Percentiles rank a stretch among this genome's conserved stretches.
Conservation (phyloP, 1,140 invertebrate genomes). For the Hylaeus anthracinus region DNA sequence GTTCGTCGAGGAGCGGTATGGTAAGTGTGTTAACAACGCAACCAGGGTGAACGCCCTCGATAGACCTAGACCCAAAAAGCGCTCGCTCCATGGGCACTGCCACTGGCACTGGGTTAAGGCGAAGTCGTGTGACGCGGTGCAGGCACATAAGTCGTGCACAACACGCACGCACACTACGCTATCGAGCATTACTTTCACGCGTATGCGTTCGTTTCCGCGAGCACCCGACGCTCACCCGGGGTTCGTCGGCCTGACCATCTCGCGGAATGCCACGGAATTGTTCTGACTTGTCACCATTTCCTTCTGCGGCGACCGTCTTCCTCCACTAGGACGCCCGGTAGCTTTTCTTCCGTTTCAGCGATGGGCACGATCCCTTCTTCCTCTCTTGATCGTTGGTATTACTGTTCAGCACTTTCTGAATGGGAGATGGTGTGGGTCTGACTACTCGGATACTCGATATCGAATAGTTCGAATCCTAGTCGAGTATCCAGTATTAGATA, state of each 20-base stretch:
- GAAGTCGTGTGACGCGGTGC: constrained; percentile 63
- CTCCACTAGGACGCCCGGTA: background rate
- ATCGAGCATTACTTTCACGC: constrained; percentile 47
- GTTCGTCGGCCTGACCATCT: constrained; percentile 21
- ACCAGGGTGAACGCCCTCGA: constrained; percentile 73
- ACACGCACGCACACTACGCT: background rate
- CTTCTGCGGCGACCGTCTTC: constrained; percentile 9
- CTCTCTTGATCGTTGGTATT: too few relatives aligned
- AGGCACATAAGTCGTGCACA: constrained; percentile 38
- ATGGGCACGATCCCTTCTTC: background rate
- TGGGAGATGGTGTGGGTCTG: too few relatives aligned
- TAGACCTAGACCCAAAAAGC: constrained; percentile 79
- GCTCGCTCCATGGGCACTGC: constrained; percentile 61
- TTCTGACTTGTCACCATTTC: constrained; percentile 21
- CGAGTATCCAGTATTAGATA: too few relatives aligned
- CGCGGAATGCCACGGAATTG: constrained; percentile 37
- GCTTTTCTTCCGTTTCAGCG: background rate
- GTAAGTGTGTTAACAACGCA: constrained; percentile 74
- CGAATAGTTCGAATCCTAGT: too few relatives aligned
- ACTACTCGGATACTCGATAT: too few relatives aligned
- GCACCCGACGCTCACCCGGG: constrained; percentile 1
- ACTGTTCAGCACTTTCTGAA: too few relatives aligned
- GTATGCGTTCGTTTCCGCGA: constrained; percentile 28
- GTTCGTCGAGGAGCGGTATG: constrained; percentile 47
- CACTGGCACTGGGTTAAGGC: constrained; percentile 75